Percentiles rank a stretch among this genome's conserved stretches.
Conservation (phyloP, 1,140 invertebrate genomes). For the Drosophila arawakana region DNA sequence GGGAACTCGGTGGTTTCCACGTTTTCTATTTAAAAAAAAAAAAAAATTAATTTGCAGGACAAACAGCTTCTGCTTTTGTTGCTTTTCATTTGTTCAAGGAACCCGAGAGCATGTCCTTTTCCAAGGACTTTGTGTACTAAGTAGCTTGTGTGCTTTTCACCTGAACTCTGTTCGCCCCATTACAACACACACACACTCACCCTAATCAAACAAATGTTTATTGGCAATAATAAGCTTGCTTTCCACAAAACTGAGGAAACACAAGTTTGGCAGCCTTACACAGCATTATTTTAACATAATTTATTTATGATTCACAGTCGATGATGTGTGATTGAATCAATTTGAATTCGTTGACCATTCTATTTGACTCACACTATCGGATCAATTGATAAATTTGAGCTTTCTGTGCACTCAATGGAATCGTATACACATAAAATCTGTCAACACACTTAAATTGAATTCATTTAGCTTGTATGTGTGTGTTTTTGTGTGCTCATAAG, state of each 20-base stretch:
- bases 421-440: slow-evolving; percentile 3
- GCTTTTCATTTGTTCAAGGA: not conserved
- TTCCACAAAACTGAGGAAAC: no score
- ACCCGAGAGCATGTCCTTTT: slow-evolving; percentile 11
- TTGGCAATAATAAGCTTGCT: slow-evolving; percentile 25
- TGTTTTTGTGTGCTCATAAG: not conserved
- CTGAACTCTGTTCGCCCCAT: not conserved
- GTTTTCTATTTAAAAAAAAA: no score
- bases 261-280: no score
- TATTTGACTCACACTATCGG: not conserved
- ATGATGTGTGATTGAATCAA: slow-evolving; percentile 31
- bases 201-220: slow-evolving; percentile 20
- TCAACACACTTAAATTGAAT: slow-evolving; percentile 27
- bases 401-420: slow-evolving; percentile 7
- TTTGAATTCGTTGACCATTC: slow-evolving; percentile 6
- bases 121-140: slow-evolving; percentile 4
- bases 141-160: not conserved
- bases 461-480: not conserved
- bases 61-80: not conserved
- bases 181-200: not conserved
- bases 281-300: slow-evolving; percentile 23
- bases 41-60: not conserved
- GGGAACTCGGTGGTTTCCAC: no score
- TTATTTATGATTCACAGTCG: slow-evolving; percentile 7
- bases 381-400: slow-evolving; percentile 5